These are phyloP conservation scores for Takifugu flavidus DNA, from an alignment of 2,113 vertebrate genomes.

Conservation along the genomic window DNA sequence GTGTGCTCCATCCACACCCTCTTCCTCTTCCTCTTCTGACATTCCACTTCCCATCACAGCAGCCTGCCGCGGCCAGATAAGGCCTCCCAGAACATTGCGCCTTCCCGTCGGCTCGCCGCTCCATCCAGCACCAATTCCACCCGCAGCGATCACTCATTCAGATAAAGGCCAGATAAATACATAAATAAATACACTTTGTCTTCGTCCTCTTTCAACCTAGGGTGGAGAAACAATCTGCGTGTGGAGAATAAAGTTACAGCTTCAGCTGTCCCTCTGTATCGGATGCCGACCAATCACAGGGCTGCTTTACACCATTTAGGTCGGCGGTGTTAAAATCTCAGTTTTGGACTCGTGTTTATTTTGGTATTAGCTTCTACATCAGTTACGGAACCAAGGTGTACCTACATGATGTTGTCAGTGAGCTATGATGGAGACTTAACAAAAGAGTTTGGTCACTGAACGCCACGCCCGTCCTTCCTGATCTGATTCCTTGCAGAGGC, in stretches of 20 bases:
- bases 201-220: slow-evolving; percentile 18
- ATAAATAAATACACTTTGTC: slow-evolving; percentile 59
- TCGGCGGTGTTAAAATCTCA: too few species aligned
- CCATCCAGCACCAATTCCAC: slow-evolving; percentile 52
- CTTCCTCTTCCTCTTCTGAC: slow-evolving; percentile 71
- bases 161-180: slow-evolving; percentile 55
- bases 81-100: slow-evolving; percentile 60
- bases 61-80: slow-evolving; percentile 78
- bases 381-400: too few species aligned
- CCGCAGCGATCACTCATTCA: slow-evolving; percentile 52
- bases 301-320: too few species aligned
- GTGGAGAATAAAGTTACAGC: not conserved
- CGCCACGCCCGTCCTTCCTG: slow-evolving; percentile 65
- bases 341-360: too few species aligned
- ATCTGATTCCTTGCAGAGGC: slow-evolving; percentile 23
- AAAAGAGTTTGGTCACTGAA: too few species aligned
- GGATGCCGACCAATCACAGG: slow-evolving; percentile 11
- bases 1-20: slow-evolving; percentile 37
- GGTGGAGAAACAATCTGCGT: not conserved
- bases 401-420: slow-evolving; percentile 4
- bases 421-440: not conserved
- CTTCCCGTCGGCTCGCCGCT: slow-evolving; percentile 54
- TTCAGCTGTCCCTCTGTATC: not conserved
- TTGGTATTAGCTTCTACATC: too few species aligned
- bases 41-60: slow-evolving; percentile 68